Base-by-base conservation (phyloP, 1,140 invertebrate species). In the Eurosta solidaginis region DNA sequence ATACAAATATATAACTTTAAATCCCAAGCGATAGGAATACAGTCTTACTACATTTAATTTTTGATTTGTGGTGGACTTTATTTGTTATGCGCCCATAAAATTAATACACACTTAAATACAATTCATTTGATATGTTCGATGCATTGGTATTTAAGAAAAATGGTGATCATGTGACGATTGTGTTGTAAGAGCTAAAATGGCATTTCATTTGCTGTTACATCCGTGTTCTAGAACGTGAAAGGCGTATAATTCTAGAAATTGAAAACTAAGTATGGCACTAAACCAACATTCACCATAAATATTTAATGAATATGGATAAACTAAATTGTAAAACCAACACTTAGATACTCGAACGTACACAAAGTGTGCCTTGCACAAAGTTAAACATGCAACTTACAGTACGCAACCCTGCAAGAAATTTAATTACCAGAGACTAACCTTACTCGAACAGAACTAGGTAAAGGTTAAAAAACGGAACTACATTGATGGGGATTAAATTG, bases 221-320 rank as follows among this genome's bases (percentile, higher is more conserved):
- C 59, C 59, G 59, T 68, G 59, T 68, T 68, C 59, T 68, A 68
- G 33, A 68, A 68, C 36, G 59, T 68, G 59, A 68, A 68, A 68
- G 27, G 59, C 59, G 59, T 68, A 68, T 40, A 68, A 68, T 68
- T 68, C 59, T 68, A 33, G 36, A 68, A 68, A 68, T 68, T 68
- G 25, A 36, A 68, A 40, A 68, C 59, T 68, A 68, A 40, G 59
- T 68, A 40, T 68, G 59, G 59, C 33, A 40, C 59, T 20, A 68
- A 68, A 40, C 17, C 59, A 6, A 68, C 59, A 17, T 68, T 40
- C 59, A 36, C 59, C 59, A 68, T 68, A 68, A 68, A 68, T 68
- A 68, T 68, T 68, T 33, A 68, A 68, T 33, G 33, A 68, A 68
- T 68, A 68, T 68, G 59, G 59, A 68, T 42, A 33, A 68, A 22